Evolutionary conservation across 2,888 invertebrate genomes (phyloP), one percentile per base, ranked within the genome.

Genomic region (Dioctria linearis): DNA sequence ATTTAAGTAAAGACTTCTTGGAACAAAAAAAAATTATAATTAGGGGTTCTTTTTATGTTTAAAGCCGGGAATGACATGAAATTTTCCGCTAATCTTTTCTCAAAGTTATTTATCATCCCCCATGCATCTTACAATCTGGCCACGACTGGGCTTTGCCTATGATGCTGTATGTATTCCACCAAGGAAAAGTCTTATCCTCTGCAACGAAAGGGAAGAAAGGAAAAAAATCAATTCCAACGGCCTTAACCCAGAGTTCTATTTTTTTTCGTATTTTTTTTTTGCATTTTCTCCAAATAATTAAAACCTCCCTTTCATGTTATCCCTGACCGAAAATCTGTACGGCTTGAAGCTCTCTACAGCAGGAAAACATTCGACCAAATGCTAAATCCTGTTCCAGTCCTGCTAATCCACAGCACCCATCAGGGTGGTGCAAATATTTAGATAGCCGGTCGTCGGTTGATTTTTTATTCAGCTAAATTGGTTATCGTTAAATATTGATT

Each of bases 401-500:
- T 3, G 69, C 46, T 49, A 69, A 11, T 49, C 69, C 54, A 51
- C 51, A 39, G n/a, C 39, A 69, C 69, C 51, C 69, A 49, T 69
- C 51, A 69, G 37, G 37, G 51, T 6, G 37, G 39, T 3, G 51
- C 69, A 69, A 69, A 69, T 69, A 69, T 69, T 69, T 69, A 69
- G 69, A 69, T 69, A 69, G 69, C 51, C 40, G 69, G 37, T 51
- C 69, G 51, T 69, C 69, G 69, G 51, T 39, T 51, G 69, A 51
- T 54, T 69, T 69, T 69, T 69, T 51, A 51, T 69, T 51, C 51
- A 61, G 25, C 69, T 69, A 75, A 75, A 75, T 75, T 75, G 73
- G 59, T 75, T 75, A 75, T 75, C 73, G 57, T 57, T 59, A 75
- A 75, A 75, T 75, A 57, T 75, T 75, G 73, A 75, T 75, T 75